Base-by-base conservation (phyloP, 2,888 invertebrate species). In the Pimpla rufipes region DNA sequence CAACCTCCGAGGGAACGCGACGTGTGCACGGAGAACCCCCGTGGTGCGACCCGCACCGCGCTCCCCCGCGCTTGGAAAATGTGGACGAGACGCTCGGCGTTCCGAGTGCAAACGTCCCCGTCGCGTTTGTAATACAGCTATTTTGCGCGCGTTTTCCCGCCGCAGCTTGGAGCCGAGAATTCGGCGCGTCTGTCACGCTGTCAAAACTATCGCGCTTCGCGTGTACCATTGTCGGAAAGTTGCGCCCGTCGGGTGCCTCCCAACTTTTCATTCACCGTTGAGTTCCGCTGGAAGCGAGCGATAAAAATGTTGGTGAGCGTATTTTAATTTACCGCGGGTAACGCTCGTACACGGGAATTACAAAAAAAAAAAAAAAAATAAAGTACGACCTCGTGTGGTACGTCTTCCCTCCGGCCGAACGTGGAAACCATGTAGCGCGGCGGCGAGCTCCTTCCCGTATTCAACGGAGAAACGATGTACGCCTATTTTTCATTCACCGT, bases 401-500 rank as follows among this genome's bases (percentile, higher is more conserved):
- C 16, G 50, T 50, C 55, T 62, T 18, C 29, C 40, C 45, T 74
- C 42, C 3, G 45, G 42, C 8, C 10, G 11, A 57, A 10, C 57
- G 23, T 29, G 13, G 5, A 13, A 29, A 11, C 3, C 13, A 13
- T 57, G 13, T 57, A 13, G 4, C 23, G 23, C 57, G 13, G n/a
- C 35, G n/a, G n/a, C n/a, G n/a, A n/a, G n/a, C 16, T 35, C 6
- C 35, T 57, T 3, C n/a, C 3, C 29, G 2, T 35, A 35, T 35
- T 59, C 23, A 10, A 35, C 10, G 35, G 40, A 18, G 23, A 70
- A 82, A 79, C 76, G 70, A 78, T 70, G 81, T 18, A 55, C 35
- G 66, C 50, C 57, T 66, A 79, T 78, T 81, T 81, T 71, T 77
- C 81, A 73, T 79, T 82, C 70, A 70, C 70, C 64, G 23, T 29